Conservation (phyloP, 2,797 vertebrate species). For the Psittacula derbiana region DNA sequence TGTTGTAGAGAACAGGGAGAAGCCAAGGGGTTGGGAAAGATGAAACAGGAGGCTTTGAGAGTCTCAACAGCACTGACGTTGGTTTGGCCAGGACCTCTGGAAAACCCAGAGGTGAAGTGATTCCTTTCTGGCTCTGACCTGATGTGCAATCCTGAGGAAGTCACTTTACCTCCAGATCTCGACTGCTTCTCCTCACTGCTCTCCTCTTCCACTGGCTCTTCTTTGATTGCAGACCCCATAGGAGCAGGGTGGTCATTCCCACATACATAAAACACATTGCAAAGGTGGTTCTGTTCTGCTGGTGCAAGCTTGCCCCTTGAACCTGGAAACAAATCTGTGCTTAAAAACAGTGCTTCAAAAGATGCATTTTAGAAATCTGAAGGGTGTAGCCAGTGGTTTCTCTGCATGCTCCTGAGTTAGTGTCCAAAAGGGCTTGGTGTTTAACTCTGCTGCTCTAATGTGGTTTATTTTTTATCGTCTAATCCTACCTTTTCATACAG, state of each 20-base stretch:
- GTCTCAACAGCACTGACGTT: neutral
- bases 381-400: neutral
- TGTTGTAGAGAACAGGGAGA: neutral
- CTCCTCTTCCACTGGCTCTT: neutral
- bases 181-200: neutral
- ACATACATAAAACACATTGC: neutral
- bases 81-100: neutral
- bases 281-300: neutral
- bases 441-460: neutral
- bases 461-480: neutral
- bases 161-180: neutral
- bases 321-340: neutral
- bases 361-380: neutral
- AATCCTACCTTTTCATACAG: neutral
- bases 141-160: neutral
- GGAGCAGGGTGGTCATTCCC: rapidly evolving
- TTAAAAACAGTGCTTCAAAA: neutral
- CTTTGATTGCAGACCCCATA: neutral
- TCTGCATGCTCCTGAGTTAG: neutral
- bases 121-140: neutral
- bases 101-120: neutral
- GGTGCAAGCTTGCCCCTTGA: neutral
- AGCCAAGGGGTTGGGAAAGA: neutral
- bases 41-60: neutral
- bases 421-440: neutral